Base-by-base conservation (phyloP, 2,888 invertebrate species). In the Taenaris catops region DNA sequence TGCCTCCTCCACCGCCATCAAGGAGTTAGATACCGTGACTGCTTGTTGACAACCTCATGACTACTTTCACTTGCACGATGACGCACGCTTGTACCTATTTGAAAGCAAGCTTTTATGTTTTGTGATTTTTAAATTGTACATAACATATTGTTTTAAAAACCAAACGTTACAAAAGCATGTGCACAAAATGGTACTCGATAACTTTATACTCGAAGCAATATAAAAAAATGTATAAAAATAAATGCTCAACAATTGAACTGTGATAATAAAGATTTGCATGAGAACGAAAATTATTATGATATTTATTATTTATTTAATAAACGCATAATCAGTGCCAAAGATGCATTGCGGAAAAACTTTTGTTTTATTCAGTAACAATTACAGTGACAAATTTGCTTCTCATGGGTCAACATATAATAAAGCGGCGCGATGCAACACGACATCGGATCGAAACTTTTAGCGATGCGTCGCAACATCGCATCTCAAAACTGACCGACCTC, bases 1-100 rank as follows among this genome's bases (percentile, higher is more conserved):
- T 91, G 40, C 92, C 92, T 19, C 90, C 91, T 8, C 80, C 88
- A 43, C 53, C 74, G 1, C 63, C 71, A 0, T 53, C 63, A 28
- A 68, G 69, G 44, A 72, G 64, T 50, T 78, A 45, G 49, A 62
- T 8, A 8, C 12, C 10, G 23, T 14, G 4, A 11, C 31, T n/a
- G 2, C 10, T 4, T 16, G 24, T 3, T 25, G 31, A 46, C 27
- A 27, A 50, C 33, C 18, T 25, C 7, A 38, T 21, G 33, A 35
- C 39, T 37, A 26, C 23, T 32, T 24, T 18, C 25, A 38, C 39
- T 40, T 34, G 32, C 36, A 42, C 42, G 49, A 49, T 44, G 36
- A 43, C 46, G 32, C 31, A 63, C 56, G 61, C 63, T 57, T 58
- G 49, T 60, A 47, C 58, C 63, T 60, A 59, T 71, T 67, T 65